Evolutionary conservation across 2,888 invertebrate species (phyloP).

Genomic region (Gnatocerus cornutus): DNA sequence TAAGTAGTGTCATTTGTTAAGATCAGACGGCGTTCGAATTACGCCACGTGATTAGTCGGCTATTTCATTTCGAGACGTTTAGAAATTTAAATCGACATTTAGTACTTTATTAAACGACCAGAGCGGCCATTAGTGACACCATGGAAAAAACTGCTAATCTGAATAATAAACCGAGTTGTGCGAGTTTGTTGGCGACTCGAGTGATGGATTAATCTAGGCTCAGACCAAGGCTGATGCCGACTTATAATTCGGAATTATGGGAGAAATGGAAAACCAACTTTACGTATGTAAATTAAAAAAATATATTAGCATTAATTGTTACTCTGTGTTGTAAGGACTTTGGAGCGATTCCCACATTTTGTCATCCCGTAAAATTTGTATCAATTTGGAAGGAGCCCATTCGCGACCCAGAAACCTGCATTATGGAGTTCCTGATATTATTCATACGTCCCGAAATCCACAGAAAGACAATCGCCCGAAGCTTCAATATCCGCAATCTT

Average conservation of each 20-base stretch:
- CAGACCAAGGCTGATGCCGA: slow-evolving; percentile 9
- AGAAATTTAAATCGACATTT: slow-evolving; percentile 37
- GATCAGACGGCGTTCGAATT: slow-evolving; percentile 52
- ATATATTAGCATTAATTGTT: too few relatives aligned
- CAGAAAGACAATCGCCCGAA: slow-evolving; percentile 47
- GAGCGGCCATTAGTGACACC: slow-evolving; percentile 19
- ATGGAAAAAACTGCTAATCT: slow-evolving; percentile 31
- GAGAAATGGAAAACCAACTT: too few relatives aligned
- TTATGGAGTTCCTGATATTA: slow-evolving; percentile 17
- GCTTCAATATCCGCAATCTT: slow-evolving; percentile 51
- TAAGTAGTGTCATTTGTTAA: slow-evolving; percentile 58
- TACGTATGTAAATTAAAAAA: too few relatives aligned
- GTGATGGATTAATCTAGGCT: slow-evolving; percentile 23
- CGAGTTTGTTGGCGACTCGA: slow-evolving; percentile 12
- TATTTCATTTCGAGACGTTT: slow-evolving; percentile 39
- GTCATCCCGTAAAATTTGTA: too few relatives aligned
- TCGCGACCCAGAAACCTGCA: too few relatives aligned
- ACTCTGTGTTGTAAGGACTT: too few relatives aligned
- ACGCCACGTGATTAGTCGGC: slow-evolving; percentile 42
- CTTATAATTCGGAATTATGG: too few relatives aligned
- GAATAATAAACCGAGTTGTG: slow-evolving; percentile 29
- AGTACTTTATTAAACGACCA: slow-evolving; percentile 22
- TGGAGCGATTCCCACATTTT: too few relatives aligned
- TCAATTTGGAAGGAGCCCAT: too few relatives aligned
- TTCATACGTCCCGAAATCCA: slow-evolving; percentile 44